These are phyloP conservation scores for Ageneiosus marmoratus DNA, from an alignment of 2,113 vertebrate species.

Conservation along the genomic window DNA sequence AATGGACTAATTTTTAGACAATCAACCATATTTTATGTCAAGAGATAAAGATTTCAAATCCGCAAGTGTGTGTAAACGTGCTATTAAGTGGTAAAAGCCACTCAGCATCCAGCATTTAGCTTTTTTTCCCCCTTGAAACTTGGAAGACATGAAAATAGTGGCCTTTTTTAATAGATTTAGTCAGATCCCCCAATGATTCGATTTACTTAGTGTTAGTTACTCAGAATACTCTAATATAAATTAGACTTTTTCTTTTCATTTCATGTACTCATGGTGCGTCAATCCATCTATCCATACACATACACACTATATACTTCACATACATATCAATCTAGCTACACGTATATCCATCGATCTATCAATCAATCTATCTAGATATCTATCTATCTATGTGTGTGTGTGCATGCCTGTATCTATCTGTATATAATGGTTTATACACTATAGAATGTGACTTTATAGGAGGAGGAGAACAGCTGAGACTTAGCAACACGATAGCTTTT, in stretches of 20 bases:
- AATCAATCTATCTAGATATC: neutral
- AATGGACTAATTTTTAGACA: conserved; percentile 34
- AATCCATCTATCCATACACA: neutral
- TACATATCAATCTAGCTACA: no score
- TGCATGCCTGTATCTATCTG: no score
- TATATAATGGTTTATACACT: neutral
- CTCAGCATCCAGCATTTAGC: conserved; percentile 46
- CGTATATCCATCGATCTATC: neutral
- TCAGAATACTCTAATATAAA: neutral
- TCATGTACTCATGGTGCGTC: neutral
- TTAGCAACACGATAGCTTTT: neutral
- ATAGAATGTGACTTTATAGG: neutral
- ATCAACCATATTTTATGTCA: conserved; percentile 41
- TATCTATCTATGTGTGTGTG: neutral
- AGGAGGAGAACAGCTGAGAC: conserved; percentile 21
- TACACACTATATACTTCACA: no score
- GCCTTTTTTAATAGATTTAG: conserved; percentile 17
- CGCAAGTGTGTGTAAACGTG: conserved; percentile 41
- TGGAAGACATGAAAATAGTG: conserved; percentile 19
- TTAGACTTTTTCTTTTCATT: neutral
- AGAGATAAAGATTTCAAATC: conserved; percentile 38
- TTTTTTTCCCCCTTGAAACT: neutral
- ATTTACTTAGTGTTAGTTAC: neutral
- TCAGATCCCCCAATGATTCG: neutral
- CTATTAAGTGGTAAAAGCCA: conserved; percentile 45